Conservation (phyloP, 2,113 vertebrate species). For the Istiophorus platypterus region DNA sequence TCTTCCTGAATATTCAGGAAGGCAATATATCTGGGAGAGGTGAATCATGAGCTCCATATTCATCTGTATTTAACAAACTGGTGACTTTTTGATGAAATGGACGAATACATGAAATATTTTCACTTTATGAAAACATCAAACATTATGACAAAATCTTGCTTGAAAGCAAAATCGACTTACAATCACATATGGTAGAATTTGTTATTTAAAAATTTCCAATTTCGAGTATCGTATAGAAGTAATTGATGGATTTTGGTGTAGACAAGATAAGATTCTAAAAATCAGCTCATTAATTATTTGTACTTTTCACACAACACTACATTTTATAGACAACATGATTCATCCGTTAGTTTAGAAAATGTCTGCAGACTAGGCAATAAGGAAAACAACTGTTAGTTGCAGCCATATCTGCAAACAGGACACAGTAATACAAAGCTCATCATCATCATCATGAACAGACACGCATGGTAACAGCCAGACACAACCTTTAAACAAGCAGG, state of each 20-base stretch:
- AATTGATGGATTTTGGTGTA: not conserved
- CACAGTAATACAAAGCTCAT: not conserved
- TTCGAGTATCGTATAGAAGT: not conserved
- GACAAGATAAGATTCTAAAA: not conserved
- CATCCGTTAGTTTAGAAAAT: not conserved
- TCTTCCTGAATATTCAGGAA: not conserved
- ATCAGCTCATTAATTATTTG: not conserved
- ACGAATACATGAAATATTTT: not conserved
- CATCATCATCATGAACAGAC: not conserved
- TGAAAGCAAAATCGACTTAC: no score
- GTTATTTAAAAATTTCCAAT: not conserved
- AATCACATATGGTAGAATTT: not conserved
- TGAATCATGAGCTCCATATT: not conserved
- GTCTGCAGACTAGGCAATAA: not conserved
- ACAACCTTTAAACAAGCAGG: conserved; percentile 19
- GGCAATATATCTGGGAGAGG: not conserved
- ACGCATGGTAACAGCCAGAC: not conserved
- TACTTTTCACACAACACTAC: no score
- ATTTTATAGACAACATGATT: not conserved
- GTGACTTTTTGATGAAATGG: not conserved
- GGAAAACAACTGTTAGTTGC: not conserved
- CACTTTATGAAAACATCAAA: no score
- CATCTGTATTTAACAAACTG: not conserved
- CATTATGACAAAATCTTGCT: no score
- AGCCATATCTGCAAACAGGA: not conserved